Evolutionary conservation across 2,113 vertebrate species (phyloP).

Genomic region (Ardeotis arabs): DNA sequence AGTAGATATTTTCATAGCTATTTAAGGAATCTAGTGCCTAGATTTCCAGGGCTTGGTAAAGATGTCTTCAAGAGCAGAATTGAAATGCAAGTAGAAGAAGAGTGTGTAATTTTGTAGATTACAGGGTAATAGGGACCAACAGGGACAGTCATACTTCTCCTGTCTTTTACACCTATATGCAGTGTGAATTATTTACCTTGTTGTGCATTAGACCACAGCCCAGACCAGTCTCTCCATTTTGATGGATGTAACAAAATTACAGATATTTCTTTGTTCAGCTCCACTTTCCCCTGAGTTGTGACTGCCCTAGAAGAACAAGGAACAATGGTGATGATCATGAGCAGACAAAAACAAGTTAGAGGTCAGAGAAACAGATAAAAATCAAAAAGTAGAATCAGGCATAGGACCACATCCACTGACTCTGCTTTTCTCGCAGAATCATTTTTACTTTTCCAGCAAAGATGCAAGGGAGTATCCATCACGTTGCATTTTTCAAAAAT

Average conservation of each 20-base stretch:
- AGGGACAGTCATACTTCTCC: background rate
- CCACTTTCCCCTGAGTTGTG: background rate
- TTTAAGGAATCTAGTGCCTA: background rate
- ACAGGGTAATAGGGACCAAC: background rate
- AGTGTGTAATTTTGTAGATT: background rate
- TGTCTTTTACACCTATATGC: rapidly evolving
- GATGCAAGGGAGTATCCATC: background rate
- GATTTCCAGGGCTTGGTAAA: background rate
- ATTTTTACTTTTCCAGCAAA: background rate
- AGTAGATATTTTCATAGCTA: background rate
- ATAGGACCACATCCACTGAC: background rate
- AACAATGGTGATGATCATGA: background rate
- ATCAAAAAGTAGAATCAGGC: background rate
- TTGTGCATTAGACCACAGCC: background rate
- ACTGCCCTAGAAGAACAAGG: background rate
- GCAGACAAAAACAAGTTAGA: background rate
- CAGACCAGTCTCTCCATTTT: background rate
- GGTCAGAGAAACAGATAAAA: background rate
- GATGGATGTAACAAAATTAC: background rate
- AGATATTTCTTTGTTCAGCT: background rate
- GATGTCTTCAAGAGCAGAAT: background rate
- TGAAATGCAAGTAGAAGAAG: background rate
- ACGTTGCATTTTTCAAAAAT: rapidly evolving
- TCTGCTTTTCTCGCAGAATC: background rate
- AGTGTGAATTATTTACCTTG: background rate